Percentiles rank a stretch among this genome's conserved stretches.
Evolutionary conservation across 2,888 invertebrate genomes (phyloP).

Genomic region (Drosophila mimica): DNA sequence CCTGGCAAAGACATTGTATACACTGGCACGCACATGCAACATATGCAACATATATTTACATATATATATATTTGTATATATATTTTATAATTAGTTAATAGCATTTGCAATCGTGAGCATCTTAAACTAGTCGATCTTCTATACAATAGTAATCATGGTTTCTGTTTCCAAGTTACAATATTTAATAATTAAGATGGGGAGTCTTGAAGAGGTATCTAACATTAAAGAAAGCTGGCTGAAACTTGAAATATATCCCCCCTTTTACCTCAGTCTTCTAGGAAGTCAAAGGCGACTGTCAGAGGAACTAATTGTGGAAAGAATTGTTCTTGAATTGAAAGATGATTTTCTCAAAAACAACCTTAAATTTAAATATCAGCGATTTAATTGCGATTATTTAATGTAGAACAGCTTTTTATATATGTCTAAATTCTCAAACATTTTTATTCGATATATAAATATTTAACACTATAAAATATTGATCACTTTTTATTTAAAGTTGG

Average conservation of each 20-base stretch:
- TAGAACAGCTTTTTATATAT: neutral
- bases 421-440: neutral
- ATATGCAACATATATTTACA: conserved; percentile 15
- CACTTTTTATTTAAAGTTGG: neutral
- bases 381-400: neutral
- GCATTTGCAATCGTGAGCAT: neutral
- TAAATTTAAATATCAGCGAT: no score
- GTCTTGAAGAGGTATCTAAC: neutral
- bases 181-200: neutral
- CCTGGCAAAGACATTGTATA: neutral
- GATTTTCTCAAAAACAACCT: no score
- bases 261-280: neutral
- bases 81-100: conserved; percentile 19
- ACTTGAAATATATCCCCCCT: neutral
- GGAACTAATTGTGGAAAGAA: no score
- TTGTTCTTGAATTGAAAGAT: neutral
- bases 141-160: neutral
- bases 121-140: neutral
- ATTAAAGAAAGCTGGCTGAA: neutral
- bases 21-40: conserved; percentile 65
- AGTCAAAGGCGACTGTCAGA: no score
- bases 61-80: neutral
- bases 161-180: neutral
- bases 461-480: neutral
- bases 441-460: no score